Base-by-base conservation (phyloP, 2,797 vertebrate species). In the Merluccius polli region DNA sequence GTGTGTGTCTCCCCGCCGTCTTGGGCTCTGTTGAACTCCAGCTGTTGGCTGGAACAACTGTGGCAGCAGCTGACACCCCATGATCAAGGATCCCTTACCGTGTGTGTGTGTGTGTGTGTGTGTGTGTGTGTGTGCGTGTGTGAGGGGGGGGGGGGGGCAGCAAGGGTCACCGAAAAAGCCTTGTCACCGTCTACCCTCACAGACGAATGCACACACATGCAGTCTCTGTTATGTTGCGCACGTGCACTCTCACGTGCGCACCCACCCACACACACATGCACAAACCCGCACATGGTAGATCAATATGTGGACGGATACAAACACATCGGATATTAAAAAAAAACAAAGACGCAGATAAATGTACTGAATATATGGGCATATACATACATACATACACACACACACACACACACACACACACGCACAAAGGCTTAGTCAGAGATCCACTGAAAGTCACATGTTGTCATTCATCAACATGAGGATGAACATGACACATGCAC, bases 131-230 rank as follows among this genome's bases (percentile, higher is more conserved):
- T 52, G 48, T n/a, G 48, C n/a, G 48, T 48, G 44, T 48, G 44
- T 48, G 16, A 2, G 44, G 18, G 44, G 18, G 44, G 65, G 2
- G 29, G 27, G 65, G 27, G 65, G 65, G 65, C 65, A 24, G 48
- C 21, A 59, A 59, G 48, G 65, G 65, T 68, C 65, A 74, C 18
- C 35, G 72, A 71, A 71, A 71, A 38, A 68, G 24, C 65, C 65
- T 68, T 68, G 65, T 68, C 71, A 72, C 36, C 32, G 35, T 38
- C 71, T 44, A 72, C 32, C 41, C 29, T 35, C 31, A 36, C 33
- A 71, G 32, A 27, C 70, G 21, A 33, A 38, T 44, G 18, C 72
- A 41, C 72, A 41, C 72, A 12, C 41, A 15, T 48, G 21, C 21
- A 7, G 21, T 59, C 48, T 59, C 48, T 24, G 8, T n/a, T n/a